A percentile compares a stretch with the other conserved stretches of the same genome.
Conservation (phyloP, 2,797 vertebrate species). For the Danionella dracula region DNA sequence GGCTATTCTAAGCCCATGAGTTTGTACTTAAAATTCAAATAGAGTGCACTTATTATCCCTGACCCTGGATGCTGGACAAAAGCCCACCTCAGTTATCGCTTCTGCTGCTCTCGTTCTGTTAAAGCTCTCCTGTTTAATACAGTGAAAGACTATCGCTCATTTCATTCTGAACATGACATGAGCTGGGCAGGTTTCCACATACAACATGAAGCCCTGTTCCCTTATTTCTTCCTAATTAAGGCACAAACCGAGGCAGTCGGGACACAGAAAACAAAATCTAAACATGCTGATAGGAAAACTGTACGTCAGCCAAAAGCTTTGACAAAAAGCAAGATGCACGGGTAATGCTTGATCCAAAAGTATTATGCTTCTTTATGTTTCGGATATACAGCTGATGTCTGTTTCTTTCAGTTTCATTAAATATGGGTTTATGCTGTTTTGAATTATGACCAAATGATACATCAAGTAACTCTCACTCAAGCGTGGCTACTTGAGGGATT, state of each 20-base stretch:
- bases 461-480: background rate
- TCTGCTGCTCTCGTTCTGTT: background rate
- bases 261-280: conserved; percentile 5
- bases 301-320: background rate
- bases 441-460: background rate
- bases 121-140: conserved; percentile 30
- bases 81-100: background rate
- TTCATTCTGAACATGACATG: conserved; percentile 31
- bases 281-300: conserved; percentile 2
- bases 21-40: background rate
- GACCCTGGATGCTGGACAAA: background rate
- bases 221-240: conserved; percentile 47
- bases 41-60: background rate
- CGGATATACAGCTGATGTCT: too few relatives aligned
- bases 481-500: background rate
- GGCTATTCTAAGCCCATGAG: background rate
- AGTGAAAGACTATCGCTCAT: conserved; percentile 9
- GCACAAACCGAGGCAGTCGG: conserved; percentile 28
- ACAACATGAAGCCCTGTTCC: conserved; percentile 24
- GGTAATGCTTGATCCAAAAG: background rate
- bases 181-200: conserved; percentile 37
- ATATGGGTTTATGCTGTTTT: background rate
- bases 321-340: conserved; percentile 5
- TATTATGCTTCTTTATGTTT: background rate
- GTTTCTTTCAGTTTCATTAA: background rate